A percentile compares a stretch with the other conserved stretches of the same genome.
These are phyloP conservation scores for Atta colombica DNA, from an alignment of 1,140 invertebrate species.

Conservation along the genomic window DNA sequence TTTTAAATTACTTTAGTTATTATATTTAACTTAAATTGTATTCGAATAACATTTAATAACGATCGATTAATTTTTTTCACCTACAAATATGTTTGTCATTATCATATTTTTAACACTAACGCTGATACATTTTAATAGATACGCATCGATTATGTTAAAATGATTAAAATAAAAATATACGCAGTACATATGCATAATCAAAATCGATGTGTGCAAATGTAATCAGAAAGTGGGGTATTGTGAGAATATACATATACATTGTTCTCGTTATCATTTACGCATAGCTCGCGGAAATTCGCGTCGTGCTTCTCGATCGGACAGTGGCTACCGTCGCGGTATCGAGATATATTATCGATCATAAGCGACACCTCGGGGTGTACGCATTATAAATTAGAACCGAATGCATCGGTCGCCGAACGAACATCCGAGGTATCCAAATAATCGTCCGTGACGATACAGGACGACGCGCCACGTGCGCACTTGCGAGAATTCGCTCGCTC, in stretches of 20 bases:
- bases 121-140: neutral
- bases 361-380: slow-evolving; percentile 11
- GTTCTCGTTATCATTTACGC: neutral
- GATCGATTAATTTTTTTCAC: neutral
- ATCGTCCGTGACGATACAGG: neutral
- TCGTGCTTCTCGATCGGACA: neutral
- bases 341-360: slow-evolving; percentile 53
- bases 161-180: slow-evolving; percentile 24
- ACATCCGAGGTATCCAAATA: slow-evolving; percentile 4
- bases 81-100: neutral
- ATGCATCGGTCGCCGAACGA: slow-evolving; percentile 6
- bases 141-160: slow-evolving; percentile 28
- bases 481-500: slow-evolving; percentile 15
- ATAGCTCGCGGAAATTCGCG: slow-evolving; percentile 10
- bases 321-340: neutral
- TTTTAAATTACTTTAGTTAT: neutral
- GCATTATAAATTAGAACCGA: slow-evolving; percentile 57
- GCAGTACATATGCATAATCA: neutral
- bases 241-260: neutral
- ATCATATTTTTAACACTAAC: neutral
- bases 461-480: slow-evolving; percentile 8
- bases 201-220: slow-evolving; percentile 25
- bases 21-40: neutral
- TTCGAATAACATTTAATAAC: neutral
- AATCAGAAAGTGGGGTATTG: neutral